Evolutionary conservation across 2,797 vertebrate genomes (phyloP).

Genomic region (Acrocephalus scirpaceus): DNA sequence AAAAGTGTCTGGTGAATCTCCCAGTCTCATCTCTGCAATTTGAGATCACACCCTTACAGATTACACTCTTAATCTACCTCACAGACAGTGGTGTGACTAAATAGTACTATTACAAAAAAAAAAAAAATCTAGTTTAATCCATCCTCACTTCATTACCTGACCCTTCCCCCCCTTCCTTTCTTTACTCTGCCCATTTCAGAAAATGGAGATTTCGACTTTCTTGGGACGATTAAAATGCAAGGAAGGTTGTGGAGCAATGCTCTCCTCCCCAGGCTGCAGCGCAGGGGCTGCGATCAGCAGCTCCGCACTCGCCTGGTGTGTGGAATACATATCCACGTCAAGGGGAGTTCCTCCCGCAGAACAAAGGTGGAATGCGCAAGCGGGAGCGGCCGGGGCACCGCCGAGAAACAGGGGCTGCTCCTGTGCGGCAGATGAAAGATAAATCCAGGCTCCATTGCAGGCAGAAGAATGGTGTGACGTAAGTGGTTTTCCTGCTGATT

Average conservation of each 20-base stretch:
- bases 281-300: background rate
- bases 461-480: background rate
- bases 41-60: background rate
- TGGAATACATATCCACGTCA: constrained; percentile 51
- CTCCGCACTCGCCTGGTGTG: constrained; percentile 46
- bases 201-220: background rate
- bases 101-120: background rate
- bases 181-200: background rate
- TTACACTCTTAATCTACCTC: background rate
- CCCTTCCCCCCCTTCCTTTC: background rate
- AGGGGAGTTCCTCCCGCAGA: constrained; percentile 39
- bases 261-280: background rate
- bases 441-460: background rate
- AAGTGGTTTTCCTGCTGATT: background rate
- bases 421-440: background rate
- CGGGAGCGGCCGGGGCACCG: background rate
- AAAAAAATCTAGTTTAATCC: background rate
- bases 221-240: background rate
- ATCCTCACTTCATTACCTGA: background rate
- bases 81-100: background rate
- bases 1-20: background rate
- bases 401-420: background rate
- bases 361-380: constrained; percentile 25
- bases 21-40: background rate
- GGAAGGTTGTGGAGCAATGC: background rate